Percentiles rank a stretch among this genome's conserved stretches.
Evolutionary conservation across 2,797 vertebrate species (phyloP).

Genomic region (Hemibagrus guttatus): DNA sequence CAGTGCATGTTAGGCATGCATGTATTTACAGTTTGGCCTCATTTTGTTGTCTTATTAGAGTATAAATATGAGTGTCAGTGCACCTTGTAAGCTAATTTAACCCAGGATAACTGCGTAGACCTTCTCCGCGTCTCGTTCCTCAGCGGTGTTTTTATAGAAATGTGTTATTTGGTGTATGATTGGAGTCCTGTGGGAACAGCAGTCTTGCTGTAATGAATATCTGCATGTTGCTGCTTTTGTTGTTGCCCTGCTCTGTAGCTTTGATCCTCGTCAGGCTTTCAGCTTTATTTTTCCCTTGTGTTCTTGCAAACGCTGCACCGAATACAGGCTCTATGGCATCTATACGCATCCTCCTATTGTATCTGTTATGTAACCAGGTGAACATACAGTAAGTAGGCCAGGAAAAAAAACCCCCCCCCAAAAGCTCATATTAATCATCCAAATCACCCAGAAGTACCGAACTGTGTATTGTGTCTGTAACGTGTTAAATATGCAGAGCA

Average conservation of each 20-base stretch:
- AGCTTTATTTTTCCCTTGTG: constrained; percentile 17
- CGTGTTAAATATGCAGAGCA: background rate
- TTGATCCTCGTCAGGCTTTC: constrained; percentile 40
- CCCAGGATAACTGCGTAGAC: background rate
- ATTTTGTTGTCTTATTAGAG: constrained; percentile 36
- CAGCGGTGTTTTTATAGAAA: constrained; percentile 17
- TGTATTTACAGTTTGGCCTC: constrained; percentile 45
- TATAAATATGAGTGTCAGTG: background rate
- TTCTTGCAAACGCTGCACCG: constrained; percentile 29
- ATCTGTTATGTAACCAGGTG: constrained; percentile 27
- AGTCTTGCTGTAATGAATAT: constrained; percentile 33
- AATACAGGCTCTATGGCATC: constrained; percentile 2
- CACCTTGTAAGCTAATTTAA: constrained; percentile 14
- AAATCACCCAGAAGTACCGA: background rate
- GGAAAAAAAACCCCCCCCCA: background rate
- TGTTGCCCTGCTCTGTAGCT: constrained; percentile 25
- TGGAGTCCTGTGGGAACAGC: constrained; percentile 24
- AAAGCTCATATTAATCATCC: background rate
- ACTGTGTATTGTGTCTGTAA: background rate
- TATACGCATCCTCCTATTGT: constrained; percentile 23
- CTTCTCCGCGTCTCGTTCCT: background rate
- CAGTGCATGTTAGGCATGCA: background rate
- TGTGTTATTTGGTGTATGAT: constrained; percentile 30
- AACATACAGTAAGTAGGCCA: constrained; percentile 24
- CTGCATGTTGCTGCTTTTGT: constrained; percentile 28